phyloP scores from a whole-genome alignment of 2,888 invertebrate species.

The Xiphydria camelus region DNA sequence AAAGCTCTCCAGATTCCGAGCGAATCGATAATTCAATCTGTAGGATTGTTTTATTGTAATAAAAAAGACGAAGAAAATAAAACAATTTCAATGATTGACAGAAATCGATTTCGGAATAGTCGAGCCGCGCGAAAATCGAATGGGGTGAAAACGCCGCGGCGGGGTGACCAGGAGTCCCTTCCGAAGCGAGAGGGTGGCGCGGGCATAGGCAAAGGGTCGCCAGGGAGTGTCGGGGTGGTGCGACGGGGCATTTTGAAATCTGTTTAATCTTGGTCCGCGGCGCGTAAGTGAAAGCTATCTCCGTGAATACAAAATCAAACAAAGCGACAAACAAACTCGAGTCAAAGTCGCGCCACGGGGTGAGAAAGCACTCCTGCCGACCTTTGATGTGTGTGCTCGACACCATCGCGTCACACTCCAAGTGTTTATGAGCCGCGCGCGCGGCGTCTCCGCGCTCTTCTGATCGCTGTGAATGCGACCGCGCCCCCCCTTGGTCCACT shows the following conservation, averaged over 20 bases:
- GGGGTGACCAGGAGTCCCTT: too few relatives aligned
- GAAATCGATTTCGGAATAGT: too few relatives aligned
- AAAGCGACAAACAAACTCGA: slow-evolving; percentile 55
- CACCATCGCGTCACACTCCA: slow-evolving; percentile 47
- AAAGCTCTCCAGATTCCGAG: too few relatives aligned
- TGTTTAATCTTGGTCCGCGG: slow-evolving; percentile 55
- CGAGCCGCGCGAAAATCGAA: too few relatives aligned
- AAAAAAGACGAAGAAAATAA: too few relatives aligned
- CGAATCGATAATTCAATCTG: too few relatives aligned
- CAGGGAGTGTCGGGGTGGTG: slow-evolving; percentile 17
- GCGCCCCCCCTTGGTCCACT: slow-evolving; percentile 35
- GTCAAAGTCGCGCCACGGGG: slow-evolving; percentile 41
- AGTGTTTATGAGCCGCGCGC: slow-evolving; percentile 47
- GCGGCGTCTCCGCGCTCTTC: slow-evolving; percentile 23
- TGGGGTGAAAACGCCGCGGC: too few relatives aligned
- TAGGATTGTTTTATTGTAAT: too few relatives aligned
- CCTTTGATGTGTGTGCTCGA: slow-evolving; percentile 50
- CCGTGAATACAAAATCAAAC: slow-evolving; percentile 56
- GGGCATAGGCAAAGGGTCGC: too few relatives aligned
- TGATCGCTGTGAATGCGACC: slow-evolving; percentile 41
- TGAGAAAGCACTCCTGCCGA: slow-evolving; percentile 20
- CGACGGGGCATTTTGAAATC: slow-evolving; percentile 52
- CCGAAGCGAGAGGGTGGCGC: too few relatives aligned
- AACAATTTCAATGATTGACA: too few relatives aligned
- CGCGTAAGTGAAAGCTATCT: slow-evolving; percentile 57